Percentiles rank a stretch among this genome's conserved stretches.
Conservation (phyloP, 1,140 invertebrate species). For the Ptiloglossa arizonensis region DNA sequence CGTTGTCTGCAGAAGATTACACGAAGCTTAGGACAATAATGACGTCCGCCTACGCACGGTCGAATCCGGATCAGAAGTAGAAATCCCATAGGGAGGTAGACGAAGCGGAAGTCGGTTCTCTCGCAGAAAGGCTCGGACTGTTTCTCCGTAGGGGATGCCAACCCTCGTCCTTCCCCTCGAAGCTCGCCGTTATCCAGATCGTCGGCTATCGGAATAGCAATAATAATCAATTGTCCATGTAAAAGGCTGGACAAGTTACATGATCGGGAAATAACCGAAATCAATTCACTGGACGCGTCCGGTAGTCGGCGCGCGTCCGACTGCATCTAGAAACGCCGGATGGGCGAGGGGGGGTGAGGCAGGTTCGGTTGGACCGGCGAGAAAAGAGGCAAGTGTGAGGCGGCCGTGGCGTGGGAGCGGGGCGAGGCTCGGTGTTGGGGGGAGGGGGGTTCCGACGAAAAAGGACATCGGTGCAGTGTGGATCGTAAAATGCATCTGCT, state of each 20-base stretch:
- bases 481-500: slow-evolving; percentile 75
- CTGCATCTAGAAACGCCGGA: slow-evolving; percentile 53
- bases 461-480: slow-evolving; percentile 57
- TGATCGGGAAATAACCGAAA: slow-evolving; percentile 71
- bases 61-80: slow-evolving; percentile 45
- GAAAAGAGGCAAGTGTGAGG: slow-evolving; percentile 35
- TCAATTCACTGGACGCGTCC: slow-evolving; percentile 65
- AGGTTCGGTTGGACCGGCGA: slow-evolving; percentile 35
- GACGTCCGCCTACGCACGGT: slow-evolving; percentile 47
- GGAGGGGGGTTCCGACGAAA: too few relatives aligned
- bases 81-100: slow-evolving; percentile 23
- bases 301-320: slow-evolving; percentile 52
- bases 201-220: slow-evolving; percentile 62
- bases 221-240: slow-evolving; percentile 73
- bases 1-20: slow-evolving; percentile 25
- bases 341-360: background rate
- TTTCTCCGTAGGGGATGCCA: slow-evolving; percentile 2
- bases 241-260: slow-evolving; percentile 69
- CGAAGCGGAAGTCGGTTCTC: slow-evolving; percentile 53
- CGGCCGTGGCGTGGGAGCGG: slow-evolving; percentile 3
- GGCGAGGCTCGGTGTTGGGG: too few relatives aligned
- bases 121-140: slow-evolving; percentile 11
- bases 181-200: slow-evolving; percentile 36
- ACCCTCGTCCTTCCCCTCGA: too few relatives aligned
- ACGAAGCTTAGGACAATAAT: slow-evolving; percentile 41